A percentile compares a stretch with the other conserved stretches of the same genome.
Conservation (phyloP, 2,888 invertebrate species). For the Ichneumoninae sp. region DNA sequence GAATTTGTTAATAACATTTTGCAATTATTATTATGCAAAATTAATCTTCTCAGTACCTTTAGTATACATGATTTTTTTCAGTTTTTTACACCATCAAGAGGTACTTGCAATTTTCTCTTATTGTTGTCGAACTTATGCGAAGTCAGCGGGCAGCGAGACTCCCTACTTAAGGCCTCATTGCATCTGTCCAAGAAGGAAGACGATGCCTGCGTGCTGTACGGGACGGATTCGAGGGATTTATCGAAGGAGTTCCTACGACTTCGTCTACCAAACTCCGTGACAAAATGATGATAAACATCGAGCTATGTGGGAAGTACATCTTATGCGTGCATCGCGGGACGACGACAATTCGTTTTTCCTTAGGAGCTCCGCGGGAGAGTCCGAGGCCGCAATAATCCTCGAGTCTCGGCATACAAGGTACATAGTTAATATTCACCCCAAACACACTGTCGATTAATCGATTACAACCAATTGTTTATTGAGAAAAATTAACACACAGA, state of each 20-base stretch:
- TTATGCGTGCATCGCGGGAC: background rate
- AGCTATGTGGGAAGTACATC: background rate
- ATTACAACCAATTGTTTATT: constrained; percentile 27
- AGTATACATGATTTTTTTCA: too few species aligned
- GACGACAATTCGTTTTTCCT: background rate
- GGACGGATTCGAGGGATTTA: constrained; percentile 8
- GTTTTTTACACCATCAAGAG: too few species aligned
- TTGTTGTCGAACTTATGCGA: too few species aligned
- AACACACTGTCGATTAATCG: background rate
- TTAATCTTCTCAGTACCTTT: too few species aligned
- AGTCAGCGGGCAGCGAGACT: too few species aligned
- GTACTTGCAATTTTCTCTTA: too few species aligned
- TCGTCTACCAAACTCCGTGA: background rate
- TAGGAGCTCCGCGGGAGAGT: background rate
- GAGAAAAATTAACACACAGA: constrained; percentile 20
- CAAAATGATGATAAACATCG: background rate
- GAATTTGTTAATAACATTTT: too few species aligned
- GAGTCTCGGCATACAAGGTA: background rate
- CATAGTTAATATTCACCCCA: constrained; percentile 1
- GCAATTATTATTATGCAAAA: too few species aligned
- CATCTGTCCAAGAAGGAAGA: background rate
- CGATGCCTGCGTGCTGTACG: constrained; percentile 3
- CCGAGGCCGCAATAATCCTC: background rate
- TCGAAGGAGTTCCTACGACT: constrained; percentile 3
- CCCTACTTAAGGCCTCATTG: background rate